Base-by-base conservation (phyloP, 2,113 vertebrate genomes). In the Syngnathus scovelli region DNA sequence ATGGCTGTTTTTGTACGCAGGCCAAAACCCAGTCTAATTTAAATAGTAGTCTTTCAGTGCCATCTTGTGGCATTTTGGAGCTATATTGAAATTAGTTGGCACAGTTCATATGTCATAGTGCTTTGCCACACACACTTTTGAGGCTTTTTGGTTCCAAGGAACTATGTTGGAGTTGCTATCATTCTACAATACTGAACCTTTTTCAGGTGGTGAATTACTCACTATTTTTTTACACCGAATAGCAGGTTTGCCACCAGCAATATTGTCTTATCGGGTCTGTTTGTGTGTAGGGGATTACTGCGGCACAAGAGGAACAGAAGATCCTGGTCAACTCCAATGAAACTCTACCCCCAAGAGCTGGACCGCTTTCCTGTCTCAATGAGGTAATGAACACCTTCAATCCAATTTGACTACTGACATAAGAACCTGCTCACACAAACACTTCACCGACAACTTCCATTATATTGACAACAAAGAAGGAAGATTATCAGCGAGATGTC, bases 221-320 rank as follows among this genome's bases (percentile, higher is more conserved):
- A 9, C 39, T 33, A 33, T 33, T 43, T 9, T 33, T 33, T 33
- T 3, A 55, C 21, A 27, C 9, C 27, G 0, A 10, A 55, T 3
- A 55, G 5, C 4, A 21, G 12, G 52, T 10, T 55, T 12, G 21
- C 10, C 5, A 18, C 12, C 8, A 4, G 52, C 52, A 55, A 27
- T 27, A 39, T n/a, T 56, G 7, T 46, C 44, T 67, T 39, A 12
- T 19, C 19, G 5, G 18, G 5, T 63, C 19, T 71, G 1, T 59
- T 11, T 68, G 2, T 68, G n/a, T 82, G 36, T 36, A 96, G 94
- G 90, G 94, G 66, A 93, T 94, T 89, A 93, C 60, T 75, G 93
- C 94, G 81, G 93, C 91, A 60, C 94, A 95, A 69, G 93, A 89
- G 44, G 94, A 93, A 73, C 94, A 95, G 86, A 96, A 93, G 82